These are phyloP conservation scores for Amaurobius ferox DNA, from an alignment of 2,888 invertebrate genomes.

Conservation along the genomic window DNA sequence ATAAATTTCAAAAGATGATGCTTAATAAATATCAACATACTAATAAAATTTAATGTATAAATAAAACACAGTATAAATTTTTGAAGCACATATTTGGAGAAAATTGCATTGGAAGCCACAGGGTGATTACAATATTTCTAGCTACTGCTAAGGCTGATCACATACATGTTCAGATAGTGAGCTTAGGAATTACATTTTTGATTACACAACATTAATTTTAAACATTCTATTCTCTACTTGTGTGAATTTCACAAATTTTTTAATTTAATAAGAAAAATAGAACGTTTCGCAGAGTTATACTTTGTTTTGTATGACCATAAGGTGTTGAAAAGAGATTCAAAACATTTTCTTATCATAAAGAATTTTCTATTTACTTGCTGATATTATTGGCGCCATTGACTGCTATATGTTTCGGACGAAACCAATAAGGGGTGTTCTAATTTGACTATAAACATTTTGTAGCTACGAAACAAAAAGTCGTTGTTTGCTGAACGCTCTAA, in stretches of 20 bases:
- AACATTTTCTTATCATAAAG: not conserved
- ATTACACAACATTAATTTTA: not conserved
- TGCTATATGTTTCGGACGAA: not conserved
- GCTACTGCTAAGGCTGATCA: constrained; percentile 12
- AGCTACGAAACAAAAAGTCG: not conserved
- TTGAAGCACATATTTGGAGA: constrained; percentile 13
- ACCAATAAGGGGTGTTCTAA: not conserved
- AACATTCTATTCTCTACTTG: not conserved
- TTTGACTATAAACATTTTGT: constrained; percentile 1
- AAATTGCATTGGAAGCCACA: constrained; percentile 13
- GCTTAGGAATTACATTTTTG: not conserved
- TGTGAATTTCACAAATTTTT: not conserved
- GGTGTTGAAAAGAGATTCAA: not conserved
- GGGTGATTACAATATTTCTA: constrained; percentile 6
- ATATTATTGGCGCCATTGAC: constrained; percentile 8
- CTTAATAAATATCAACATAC: not conserved
- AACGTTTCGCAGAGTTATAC: not conserved
- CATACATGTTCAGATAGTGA: not conserved
- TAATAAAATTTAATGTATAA: constrained; percentile 8
- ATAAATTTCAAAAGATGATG: not conserved
- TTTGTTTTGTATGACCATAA: not conserved
- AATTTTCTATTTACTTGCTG: not conserved
- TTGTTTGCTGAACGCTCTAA: not conserved
- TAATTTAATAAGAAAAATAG: not conserved
- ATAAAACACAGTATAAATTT: constrained; percentile 16